phyloP scores from a whole-genome alignment of 1,140 invertebrate species.

The Pygmarrhopalites habei region DNA sequence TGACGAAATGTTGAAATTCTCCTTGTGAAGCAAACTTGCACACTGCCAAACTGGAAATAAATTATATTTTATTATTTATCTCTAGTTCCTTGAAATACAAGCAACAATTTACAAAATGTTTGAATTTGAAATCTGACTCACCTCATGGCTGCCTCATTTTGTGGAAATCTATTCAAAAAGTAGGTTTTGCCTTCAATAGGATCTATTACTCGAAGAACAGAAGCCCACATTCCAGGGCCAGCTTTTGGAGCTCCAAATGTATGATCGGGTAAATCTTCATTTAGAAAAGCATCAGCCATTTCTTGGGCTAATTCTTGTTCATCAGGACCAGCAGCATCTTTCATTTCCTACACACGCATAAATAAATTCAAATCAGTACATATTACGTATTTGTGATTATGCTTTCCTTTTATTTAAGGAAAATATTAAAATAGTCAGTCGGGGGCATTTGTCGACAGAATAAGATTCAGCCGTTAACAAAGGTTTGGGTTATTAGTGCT shows the following conservation, averaged over 20 bases:
- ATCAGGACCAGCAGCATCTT: conserved; percentile 88
- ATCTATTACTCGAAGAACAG: conserved; percentile 82
- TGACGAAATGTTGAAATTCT: conserved; percentile 64
- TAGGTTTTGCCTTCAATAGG: conserved; percentile 76
- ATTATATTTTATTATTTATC: not conserved
- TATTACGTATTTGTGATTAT: conserved; percentile 5
- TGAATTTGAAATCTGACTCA: no score
- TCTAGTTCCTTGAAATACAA: no score
- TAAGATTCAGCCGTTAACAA: conserved; percentile 9
- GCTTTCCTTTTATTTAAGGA: not conserved
- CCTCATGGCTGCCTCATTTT: conserved; percentile 94
- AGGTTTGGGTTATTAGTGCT: conserved; percentile 1
- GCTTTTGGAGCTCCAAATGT: conserved; percentile 94
- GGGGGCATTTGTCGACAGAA: conserved; percentile 22
- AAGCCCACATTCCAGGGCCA: conserved; percentile 94
- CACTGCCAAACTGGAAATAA: conserved; percentile 55
- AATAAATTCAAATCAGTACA: not conserved
- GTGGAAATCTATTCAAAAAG: conserved; percentile 74
- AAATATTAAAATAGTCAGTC: conserved; percentile 1
- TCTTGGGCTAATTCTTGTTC: conserved; percentile 91
- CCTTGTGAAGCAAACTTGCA: conserved; percentile 63
- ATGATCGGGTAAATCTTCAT: conserved; percentile 86
- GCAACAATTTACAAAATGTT: no score
- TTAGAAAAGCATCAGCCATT: conserved; percentile 93
- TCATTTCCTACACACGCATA: conserved; percentile 67